These are phyloP conservation scores for Eurytoma adleriae DNA, from an alignment of 2,888 invertebrate genomes.

Conservation along the genomic window DNA sequence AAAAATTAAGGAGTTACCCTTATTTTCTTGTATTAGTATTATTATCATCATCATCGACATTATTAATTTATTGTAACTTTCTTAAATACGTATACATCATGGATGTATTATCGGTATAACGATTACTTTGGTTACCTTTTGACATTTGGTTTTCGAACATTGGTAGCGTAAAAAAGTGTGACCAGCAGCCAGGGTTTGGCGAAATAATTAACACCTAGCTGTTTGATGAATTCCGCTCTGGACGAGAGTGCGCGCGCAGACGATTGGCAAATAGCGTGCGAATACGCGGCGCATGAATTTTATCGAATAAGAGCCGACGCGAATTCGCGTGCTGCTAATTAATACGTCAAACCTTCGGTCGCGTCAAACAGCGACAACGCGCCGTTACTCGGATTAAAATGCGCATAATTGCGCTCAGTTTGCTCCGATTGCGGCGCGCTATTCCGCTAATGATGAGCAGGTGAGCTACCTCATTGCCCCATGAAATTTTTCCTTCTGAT, in stretches of 20 bases:
- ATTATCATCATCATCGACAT: no score
- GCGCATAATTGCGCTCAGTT: constrained; percentile 62
- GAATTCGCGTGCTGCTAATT: constrained; percentile 43
- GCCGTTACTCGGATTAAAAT: constrained; percentile 59
- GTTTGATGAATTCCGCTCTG: constrained; percentile 39
- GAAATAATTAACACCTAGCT: constrained; percentile 27
- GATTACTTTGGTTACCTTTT: no score
- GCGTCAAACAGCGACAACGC: constrained; percentile 33
- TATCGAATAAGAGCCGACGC: constrained; percentile 43
- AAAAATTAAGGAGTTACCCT: no score
- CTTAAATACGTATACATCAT: no score
- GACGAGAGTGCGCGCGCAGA: constrained; percentile 16
- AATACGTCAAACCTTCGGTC: constrained; percentile 53
- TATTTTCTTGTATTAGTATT: no score
- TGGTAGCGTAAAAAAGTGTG: no score
- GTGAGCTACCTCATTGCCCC: constrained; percentile 4
- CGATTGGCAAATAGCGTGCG: constrained; percentile 44
- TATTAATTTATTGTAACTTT: no score
- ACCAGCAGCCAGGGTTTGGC: background rate
- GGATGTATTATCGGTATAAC: no score
- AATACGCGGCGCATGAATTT: constrained; percentile 27
- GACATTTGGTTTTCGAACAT: no score
- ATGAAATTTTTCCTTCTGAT: constrained; percentile 14
- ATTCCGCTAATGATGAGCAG: constrained; percentile 32
- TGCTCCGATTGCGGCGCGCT: constrained; percentile 25